phyloP scores from a whole-genome alignment of 92 coral and sea anemone species.

The Parazoanthus swiftii region DNA sequence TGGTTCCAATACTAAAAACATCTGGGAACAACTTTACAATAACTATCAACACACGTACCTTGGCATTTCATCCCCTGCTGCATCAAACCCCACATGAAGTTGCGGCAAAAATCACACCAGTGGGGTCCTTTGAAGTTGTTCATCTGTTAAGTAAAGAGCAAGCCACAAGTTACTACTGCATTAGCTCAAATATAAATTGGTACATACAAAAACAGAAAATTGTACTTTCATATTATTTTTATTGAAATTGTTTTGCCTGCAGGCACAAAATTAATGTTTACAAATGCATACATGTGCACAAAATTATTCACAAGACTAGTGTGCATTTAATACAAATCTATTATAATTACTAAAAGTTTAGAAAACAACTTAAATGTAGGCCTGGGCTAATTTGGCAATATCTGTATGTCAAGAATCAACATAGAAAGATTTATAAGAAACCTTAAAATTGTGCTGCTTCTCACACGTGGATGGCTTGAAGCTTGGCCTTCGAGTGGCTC shows the following conservation, averaged over 20 bases:
- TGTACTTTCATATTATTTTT: too few species aligned
- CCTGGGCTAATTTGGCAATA: too few species aligned
- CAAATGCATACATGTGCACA: too few species aligned
- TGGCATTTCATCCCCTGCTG: conserved; percentile 96
- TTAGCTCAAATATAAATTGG: background rate
- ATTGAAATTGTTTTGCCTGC: too few species aligned
- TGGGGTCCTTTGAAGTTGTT: conserved; percentile 94
- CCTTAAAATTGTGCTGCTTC: conserved; percentile 93
- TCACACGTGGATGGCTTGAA: conserved; percentile 83
- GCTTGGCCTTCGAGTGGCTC: conserved; percentile 78
- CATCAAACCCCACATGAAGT: conserved; percentile 98
- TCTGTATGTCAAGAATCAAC: background rate
- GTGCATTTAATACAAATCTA: too few species aligned
- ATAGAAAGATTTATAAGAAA: conserved; percentile 1
- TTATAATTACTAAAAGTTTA: too few species aligned
- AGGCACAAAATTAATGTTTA: too few species aligned
- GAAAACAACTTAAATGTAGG: too few species aligned
- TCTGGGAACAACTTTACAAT: too few species aligned
- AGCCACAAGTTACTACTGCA: background rate
- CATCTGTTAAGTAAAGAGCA: conserved; percentile 47
- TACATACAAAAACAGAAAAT: too few species aligned
- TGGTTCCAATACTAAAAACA: background rate
- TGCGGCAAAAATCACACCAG: conserved; percentile 97
- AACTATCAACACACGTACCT: conserved; percentile 49
- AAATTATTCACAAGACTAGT: too few species aligned